Evolutionary conservation across 2,888 invertebrate genomes (phyloP), one percentile per base, ranked within the genome.

Genomic region (Drosophila paracracens): DNA sequence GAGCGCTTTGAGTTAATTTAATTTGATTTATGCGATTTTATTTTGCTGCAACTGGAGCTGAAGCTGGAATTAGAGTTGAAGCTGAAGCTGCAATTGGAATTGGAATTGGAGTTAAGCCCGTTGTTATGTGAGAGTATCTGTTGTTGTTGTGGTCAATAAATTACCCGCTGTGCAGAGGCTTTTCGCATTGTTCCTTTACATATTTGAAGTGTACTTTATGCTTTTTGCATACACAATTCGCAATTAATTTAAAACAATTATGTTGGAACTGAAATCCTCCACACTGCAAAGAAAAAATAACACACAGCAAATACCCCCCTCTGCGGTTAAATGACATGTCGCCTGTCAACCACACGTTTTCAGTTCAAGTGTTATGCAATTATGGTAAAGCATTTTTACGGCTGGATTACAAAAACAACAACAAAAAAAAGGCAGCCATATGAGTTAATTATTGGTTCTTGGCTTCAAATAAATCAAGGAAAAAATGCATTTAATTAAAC

Each of bases 231-330:
- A 79, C 82, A 79, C 88, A 83, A 86, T 79, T 88, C 73, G 87
- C 88, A 86, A 86, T 86, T 86, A 86, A 86, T 86, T 82, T 86
- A 86, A 89, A 89, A 86, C 87, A 86, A 86, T 86, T 86, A 86
- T 78, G 86, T 82, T 72, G 68, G 66, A 63, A 68, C 65, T 71
- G 63, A 68, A 48, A 53, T 50, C 13, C 27, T 48, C 54, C 27
- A 7, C 38, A 29, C 29, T n/a, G 29, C 57, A 40, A 35, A 64
- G 35, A 21, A 53, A 38, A 64, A 53, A 60, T 36, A 65, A 53
- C 53, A 66, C 53, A 40, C 40, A 53, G 50, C 33, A 33, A 71
- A 36, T 57, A 51, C 67, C 52, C 54, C 76, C 46, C 60, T 76
- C 54, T 85, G 89, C 73, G 90, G 83, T 81, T 48, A 89, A 89